Conservation (phyloP, 2,113 vertebrate genomes). For the Serilophus lunatus region DNA sequence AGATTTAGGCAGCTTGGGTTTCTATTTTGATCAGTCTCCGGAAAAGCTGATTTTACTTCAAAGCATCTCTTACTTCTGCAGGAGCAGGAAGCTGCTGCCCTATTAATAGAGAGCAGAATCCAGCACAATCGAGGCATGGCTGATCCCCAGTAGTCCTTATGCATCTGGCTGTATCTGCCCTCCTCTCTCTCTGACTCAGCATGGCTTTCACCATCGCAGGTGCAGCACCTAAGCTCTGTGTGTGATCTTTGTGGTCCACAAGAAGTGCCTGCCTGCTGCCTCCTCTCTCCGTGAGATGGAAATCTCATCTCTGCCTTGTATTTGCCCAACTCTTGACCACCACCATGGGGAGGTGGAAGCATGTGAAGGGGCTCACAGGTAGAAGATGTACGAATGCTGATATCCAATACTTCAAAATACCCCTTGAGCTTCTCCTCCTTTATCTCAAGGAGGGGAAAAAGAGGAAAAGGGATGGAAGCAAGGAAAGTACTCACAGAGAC, state of each 20-base stretch:
- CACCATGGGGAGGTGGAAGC: neutral
- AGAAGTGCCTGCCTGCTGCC: neutral
- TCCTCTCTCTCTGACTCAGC: neutral
- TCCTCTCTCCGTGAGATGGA: neutral
- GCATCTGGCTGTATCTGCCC: neutral
- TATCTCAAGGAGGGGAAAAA: neutral
- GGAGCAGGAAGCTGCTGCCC: slow-evolving; percentile 65
- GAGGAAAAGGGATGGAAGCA: neutral
- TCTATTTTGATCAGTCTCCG: slow-evolving; percentile 74
- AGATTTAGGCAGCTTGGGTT: slow-evolving; percentile 73
- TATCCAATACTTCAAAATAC: neutral
- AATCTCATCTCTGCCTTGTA: neutral
- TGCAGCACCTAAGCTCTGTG: neutral
- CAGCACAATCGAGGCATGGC: neutral
- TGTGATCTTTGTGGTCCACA: neutral
- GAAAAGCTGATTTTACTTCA: slow-evolving; percentile 75
- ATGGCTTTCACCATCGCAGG: neutral
- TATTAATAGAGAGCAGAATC: slow-evolving; percentile 69
- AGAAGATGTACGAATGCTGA: neutral
- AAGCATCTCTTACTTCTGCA: slow-evolving; percentile 58
- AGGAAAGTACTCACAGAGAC: neutral
- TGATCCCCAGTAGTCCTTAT: neutral
- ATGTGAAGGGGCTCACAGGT: neutral
- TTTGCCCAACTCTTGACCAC: neutral
- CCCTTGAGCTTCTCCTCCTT: neutral